phyloP scores from a whole-genome alignment of 2,888 invertebrate genomes.

The Leucania comma region DNA sequence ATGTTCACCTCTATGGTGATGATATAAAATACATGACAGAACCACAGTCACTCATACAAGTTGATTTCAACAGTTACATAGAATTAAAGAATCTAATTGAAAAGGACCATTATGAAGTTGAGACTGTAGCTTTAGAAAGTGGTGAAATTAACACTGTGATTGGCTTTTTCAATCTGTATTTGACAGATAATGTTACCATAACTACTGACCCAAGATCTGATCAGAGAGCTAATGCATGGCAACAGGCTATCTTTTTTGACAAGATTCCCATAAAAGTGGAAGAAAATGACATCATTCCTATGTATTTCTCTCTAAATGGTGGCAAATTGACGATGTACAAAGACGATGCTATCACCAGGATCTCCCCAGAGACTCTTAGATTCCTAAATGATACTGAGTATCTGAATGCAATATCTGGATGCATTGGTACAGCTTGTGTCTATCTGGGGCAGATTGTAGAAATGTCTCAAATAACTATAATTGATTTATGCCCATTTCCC shows the following conservation, averaged over 20 bases:
- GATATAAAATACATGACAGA: constrained; percentile 91
- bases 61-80: constrained; percentile 92
- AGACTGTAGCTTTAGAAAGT: constrained; percentile 78
- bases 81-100: constrained; percentile 82
- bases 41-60: constrained; percentile 87
- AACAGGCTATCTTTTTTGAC: constrained; percentile 93
- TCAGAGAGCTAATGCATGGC: constrained; percentile 92
- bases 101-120: constrained; percentile 70
- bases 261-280: constrained; percentile 79
- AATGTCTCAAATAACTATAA: constrained; percentile 79
- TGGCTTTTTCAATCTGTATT: constrained; percentile 94
- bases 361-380: constrained; percentile 79
- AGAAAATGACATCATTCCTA: constrained; percentile 74
- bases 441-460: constrained; percentile 82
- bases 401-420: constrained; percentile 79
- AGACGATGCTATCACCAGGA: constrained; percentile 68
- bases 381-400: constrained; percentile 89
- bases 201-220: constrained; percentile 91
- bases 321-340: constrained; percentile 81
- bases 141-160: constrained; percentile 92
- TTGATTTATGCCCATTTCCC: constrained; percentile 92
- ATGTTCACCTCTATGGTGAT: constrained; percentile 88
- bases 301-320: constrained; percentile 79
- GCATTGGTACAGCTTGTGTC: constrained; percentile 79
- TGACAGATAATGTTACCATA: constrained; percentile 91